Conservation (phyloP, 2,113 vertebrate species). For the Zapornia atra region DNA sequence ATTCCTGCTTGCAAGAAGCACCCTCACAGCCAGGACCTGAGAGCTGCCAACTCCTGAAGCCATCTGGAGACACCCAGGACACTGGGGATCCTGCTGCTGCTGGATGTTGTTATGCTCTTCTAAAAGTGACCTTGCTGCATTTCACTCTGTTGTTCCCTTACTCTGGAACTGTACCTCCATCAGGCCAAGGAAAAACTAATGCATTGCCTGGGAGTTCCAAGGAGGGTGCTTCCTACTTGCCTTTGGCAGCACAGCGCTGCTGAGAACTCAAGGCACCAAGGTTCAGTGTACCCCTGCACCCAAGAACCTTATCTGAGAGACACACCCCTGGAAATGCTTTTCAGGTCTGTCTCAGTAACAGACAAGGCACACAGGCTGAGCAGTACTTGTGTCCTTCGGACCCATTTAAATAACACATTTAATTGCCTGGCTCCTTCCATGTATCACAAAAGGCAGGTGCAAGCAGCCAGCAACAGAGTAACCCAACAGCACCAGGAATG, state of each 20-base stretch:
- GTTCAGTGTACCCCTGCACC: not conserved
- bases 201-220: not conserved
- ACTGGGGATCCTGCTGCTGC: not conserved
- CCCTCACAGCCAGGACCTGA: not conserved
- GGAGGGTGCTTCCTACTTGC: not conserved
- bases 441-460: not conserved
- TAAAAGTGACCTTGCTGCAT: fast-evolving
- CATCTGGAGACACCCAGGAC: not conserved
- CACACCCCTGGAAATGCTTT: not conserved
- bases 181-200: not conserved
- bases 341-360: not conserved
- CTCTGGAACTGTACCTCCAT: not conserved
- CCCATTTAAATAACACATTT: not conserved
- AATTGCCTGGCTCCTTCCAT: not conserved
- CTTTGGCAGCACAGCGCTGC: not conserved
- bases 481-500: not conserved
- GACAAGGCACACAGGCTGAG: not conserved
- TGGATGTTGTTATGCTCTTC: not conserved
- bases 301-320: not conserved
- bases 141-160: not conserved
- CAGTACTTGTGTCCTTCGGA: not conserved
- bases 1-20: not conserved
- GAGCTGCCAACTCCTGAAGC: not conserved
- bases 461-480: not conserved
- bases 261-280: not conserved